A percentile compares a stretch with the other conserved stretches of the same genome.
Evolutionary conservation across 2,113 vertebrate species (phyloP).

Genomic region (Penelope pileata): DNA sequence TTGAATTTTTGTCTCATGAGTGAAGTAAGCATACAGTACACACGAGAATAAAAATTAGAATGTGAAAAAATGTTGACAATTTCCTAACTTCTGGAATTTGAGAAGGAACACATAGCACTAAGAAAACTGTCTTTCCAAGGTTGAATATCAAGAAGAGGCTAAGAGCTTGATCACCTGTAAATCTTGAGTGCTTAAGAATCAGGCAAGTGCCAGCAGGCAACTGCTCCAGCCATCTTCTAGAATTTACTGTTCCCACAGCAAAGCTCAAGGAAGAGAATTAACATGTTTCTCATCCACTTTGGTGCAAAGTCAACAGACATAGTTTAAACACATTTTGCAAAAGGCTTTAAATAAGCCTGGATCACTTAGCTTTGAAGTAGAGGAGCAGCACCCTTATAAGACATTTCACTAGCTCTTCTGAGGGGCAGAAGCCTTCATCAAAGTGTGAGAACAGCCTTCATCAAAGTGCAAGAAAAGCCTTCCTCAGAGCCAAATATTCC

Average conservation of each 20-base stretch:
- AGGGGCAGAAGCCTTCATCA: neutral
- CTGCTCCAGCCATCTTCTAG: neutral
- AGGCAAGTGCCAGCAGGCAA: neutral
- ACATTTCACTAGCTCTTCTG: neutral
- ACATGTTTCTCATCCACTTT: neutral
- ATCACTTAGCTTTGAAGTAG: neutral
- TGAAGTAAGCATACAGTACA: neutral
- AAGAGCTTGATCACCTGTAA: neutral
- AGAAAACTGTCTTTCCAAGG: neutral
- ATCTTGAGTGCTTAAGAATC: neutral
- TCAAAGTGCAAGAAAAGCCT: slow-evolving; percentile 28
- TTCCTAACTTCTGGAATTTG: neutral
- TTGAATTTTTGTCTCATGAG: neutral
- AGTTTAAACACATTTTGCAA: neutral
- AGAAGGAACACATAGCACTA: neutral
- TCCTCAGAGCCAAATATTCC: slow-evolving; percentile 30
- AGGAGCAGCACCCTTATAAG: neutral
- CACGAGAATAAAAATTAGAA: neutral
- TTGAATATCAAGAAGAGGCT: neutral
- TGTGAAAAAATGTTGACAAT: neutral
- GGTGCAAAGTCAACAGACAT: neutral
- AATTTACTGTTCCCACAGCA: neutral
- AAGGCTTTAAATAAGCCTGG: neutral
- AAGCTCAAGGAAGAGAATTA: neutral
- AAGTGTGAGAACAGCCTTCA: slow-evolving; percentile 1